Base-by-base conservation (phyloP, 2,113 vertebrate species). In the Poeciliopsis turrubarensis region DNA sequence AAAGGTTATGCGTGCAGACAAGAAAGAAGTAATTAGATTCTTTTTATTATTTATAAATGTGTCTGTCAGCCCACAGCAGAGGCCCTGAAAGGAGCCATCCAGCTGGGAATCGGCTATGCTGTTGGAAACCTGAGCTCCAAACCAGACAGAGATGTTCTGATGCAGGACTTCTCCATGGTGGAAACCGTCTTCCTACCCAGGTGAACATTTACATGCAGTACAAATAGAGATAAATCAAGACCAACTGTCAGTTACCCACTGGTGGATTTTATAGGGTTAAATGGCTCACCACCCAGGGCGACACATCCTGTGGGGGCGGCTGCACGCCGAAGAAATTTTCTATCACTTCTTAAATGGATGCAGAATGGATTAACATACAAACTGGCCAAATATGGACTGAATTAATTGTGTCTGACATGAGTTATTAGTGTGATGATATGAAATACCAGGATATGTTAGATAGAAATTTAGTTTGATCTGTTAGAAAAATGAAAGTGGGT, bases 91-190 rank as follows among this genome's bases (percentile, higher is more conserved):
- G 98, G 96, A 86, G 95, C 97, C 88, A 99, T 99, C 85, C 98
- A 98, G 88, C 91, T 99, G 85, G 97, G 97, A 80, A 98, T 99
- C 77, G 96, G 97, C 27, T 99, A 98, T 75, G 96, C 96, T 0
- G 98, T 99, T 77, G 98, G 98, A 69, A 99, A 97, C 82, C 96
- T 97, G 73, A 97, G 96, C 69, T 99, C 98, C 60, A 99, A 98
- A 89, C 96, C 97, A 0, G 98, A 98, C 89, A 91, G 98, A 91
- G 98, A 99, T 92, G 97, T 99, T 64, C 97, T 99, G 80, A 99
- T 99, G 97, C 97, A 99, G 92, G 98, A 99, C 80, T 99, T 99
- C 88, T 99, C 98, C 17, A 95, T 98, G 79, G 97, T 99, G 74
- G 98, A 99, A 91, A 98, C 96, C 54, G 96, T 97, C 29, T 98